Evolutionary conservation across 1,140 invertebrate genomes (phyloP), one percentile per base, ranked within the genome.

Genomic region (Acyrthosiphon pisum): DNA sequence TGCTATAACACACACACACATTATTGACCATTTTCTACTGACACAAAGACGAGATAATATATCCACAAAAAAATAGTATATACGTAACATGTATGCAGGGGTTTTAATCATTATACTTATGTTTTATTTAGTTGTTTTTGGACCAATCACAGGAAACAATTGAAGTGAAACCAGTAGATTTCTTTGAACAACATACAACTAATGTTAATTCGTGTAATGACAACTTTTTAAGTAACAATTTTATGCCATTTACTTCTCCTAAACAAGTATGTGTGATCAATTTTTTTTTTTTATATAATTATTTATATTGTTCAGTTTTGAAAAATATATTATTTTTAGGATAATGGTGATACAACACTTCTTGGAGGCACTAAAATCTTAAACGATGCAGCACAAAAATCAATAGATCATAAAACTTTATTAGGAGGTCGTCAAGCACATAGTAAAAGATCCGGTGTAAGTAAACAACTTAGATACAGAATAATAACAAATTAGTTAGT

Each of bases 401-500:
- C 91, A 56, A 53, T 93, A 50, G 91, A 93, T 53, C 91, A 93
- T 83, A 93, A 93, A 26, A 30, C 81, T 35, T 93, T 93, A 84
- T 93, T 93, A 86, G 91, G 91, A 11, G 81, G 93, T 56, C 91
- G 93, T 48, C 94, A 53, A 94, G 95, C 96, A 93, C 96, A 96
- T 94, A 95, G 96, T 46, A 97, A 96, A 94, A 96, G 96, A 95
- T 95, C 96, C 86, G 96, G 96, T 93, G 97, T 97, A 95, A 95
- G 95, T 96, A 68, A 37, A 22, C 35, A 20, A 37, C 6, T n/a
- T 81, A 37, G 7, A 6, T 81, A 81, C 7, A 81, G 4, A 37
- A n/a, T 37, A 35, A 37, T 37, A 1, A 81, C 37, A 35, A 35
- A 37, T 81, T 22, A 81, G 9, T 30, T 30, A 37, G 35, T n/a